phyloP scores from a whole-genome alignment of 2,888 invertebrate species.

The Amphipoea lucens region DNA sequence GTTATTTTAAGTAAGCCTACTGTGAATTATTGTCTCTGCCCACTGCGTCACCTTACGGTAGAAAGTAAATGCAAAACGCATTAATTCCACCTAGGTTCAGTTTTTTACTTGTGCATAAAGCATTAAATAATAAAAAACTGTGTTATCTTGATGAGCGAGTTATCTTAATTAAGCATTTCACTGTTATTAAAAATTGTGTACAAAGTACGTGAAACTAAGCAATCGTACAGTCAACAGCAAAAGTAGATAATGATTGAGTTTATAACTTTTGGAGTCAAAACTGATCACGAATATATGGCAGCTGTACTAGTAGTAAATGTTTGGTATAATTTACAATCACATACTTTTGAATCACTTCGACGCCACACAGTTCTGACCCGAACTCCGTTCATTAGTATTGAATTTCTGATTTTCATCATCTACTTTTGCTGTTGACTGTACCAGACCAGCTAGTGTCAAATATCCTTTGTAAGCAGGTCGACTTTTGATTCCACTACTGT shows the following conservation, averaged over 20 bases:
- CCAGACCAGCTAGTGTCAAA: background rate
- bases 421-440: no score
- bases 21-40: background rate
- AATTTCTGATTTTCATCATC: no score
- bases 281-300: no score
- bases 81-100: background rate
- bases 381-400: no score
- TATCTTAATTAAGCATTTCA: background rate
- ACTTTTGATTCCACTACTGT: background rate
- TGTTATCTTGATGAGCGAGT: background rate
- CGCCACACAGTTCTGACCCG: no score
- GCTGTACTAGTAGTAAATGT: no score
- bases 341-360: no score
- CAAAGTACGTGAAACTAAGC: background rate
- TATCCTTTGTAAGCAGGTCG: background rate
- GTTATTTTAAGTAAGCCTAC: background rate
- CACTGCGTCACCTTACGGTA: background rate
- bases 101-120: background rate
- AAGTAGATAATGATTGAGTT: no score
- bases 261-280: no score
- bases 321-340: no score
- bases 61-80: background rate
- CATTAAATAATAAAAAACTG: background rate
- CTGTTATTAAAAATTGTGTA: background rate
- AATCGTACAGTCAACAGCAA: no score